Percentiles rank a stretch among this genome's conserved stretches.
Conservation (phyloP, 2,888 invertebrate genomes). For the Tuberolachnus salignus region DNA sequence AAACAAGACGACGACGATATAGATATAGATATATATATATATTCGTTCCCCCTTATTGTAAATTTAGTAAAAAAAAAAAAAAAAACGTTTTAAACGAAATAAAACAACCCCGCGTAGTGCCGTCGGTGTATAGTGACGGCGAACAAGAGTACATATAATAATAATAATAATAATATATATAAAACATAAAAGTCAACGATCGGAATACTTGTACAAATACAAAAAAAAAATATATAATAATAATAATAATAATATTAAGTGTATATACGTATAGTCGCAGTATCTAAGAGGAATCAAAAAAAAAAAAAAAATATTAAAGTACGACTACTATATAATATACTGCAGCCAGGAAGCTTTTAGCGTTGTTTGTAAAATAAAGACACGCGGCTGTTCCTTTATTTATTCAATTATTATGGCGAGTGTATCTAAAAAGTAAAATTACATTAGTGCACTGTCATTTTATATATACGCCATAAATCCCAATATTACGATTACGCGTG, state of each 20-base stretch:
- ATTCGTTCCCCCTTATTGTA: slow-evolving; percentile 12
- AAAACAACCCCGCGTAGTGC: slow-evolving; percentile 33
- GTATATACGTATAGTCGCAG: neutral
- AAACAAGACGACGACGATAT: slow-evolving; percentile 38
- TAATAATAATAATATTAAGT: slow-evolving; percentile 12
- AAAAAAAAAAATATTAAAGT: slow-evolving; percentile 4
- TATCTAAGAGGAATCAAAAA: slow-evolving; percentile 41
- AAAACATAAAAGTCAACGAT: slow-evolving; percentile 43
- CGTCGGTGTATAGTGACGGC: neutral
- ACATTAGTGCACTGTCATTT: slow-evolving; percentile 40
- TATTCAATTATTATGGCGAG: slow-evolving; percentile 2
- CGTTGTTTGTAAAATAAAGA: slow-evolving; percentile 45
- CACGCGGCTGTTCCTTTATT: slow-evolving; percentile 28
- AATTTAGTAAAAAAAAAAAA: slow-evolving; percentile 22
- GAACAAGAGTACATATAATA: slow-evolving; percentile 23
- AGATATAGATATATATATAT: slow-evolving; percentile 10
- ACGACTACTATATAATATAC: neutral
- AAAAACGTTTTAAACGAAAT: slow-evolving; percentile 52
- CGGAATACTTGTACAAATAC: slow-evolving; percentile 34
- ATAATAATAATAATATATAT: neutral
- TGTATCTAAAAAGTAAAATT: slow-evolving; percentile 31
- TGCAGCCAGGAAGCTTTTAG: slow-evolving; percentile 46
- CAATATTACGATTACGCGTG: neutral
- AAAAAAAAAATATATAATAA: slow-evolving; percentile 9
- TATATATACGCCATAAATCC: neutral